Conservation (phyloP, 2,888 invertebrate genomes). For the Digitonthophagus gazella region DNA sequence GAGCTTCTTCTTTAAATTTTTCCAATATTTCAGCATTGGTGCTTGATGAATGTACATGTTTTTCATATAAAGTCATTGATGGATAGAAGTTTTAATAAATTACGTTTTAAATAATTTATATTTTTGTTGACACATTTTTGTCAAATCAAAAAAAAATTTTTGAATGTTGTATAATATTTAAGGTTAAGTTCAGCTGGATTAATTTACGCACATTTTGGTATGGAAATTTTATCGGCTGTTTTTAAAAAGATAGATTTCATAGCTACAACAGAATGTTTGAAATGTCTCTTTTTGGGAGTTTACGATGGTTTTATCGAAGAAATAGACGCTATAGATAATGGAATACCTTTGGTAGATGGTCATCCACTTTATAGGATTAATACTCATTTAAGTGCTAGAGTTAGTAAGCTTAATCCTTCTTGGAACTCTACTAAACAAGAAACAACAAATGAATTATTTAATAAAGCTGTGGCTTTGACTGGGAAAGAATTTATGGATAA, state of each 20-base stretch:
- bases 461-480: slow-evolving; percentile 73
- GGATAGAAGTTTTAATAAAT: too few species aligned
- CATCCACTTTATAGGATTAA: slow-evolving; percentile 74
- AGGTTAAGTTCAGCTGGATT: slow-evolving; percentile 95
- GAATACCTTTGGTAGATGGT: slow-evolving; percentile 74
- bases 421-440: slow-evolving; percentile 67
- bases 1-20: too few species aligned
- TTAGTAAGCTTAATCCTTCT: slow-evolving; percentile 74
- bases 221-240: slow-evolving; percentile 67
- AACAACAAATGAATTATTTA: slow-evolving; percentile 63
- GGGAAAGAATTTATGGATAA: slow-evolving; percentile 76
- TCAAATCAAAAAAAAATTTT: too few species aligned
- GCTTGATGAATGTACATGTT: too few species aligned
- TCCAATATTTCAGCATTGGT: too few species aligned
- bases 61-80: too few species aligned
- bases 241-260: slow-evolving; percentile 51
- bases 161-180: slow-evolving; percentile 7
- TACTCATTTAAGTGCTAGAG: slow-evolving; percentile 74
- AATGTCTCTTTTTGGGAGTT: slow-evolving; percentile 64
- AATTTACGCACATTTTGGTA: slow-evolving; percentile 86
- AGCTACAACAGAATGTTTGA: slow-evolving; percentile 55
- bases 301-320: slow-evolving; percentile 89
- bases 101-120: neutral
- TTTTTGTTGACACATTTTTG: slow-evolving; percentile 8
- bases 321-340: slow-evolving; percentile 97